Base-by-base conservation (phyloP, 2,888 invertebrate genomes). In the Macrophya annulata region DNA sequence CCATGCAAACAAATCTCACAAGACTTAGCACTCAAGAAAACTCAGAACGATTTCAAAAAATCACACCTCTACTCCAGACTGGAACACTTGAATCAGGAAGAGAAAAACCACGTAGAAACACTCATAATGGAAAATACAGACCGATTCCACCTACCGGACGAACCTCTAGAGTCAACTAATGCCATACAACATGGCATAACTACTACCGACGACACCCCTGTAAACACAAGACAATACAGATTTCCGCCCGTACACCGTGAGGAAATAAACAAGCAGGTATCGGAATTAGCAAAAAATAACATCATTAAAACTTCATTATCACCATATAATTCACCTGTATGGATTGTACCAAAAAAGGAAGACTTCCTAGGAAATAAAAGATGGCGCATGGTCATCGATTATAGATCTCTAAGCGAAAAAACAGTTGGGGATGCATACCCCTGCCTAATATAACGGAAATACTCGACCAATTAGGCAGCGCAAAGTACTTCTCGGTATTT, bases 171-270 rank as follows among this genome's bases (percentile, higher is more conserved):
- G 0, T 31, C 31, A 12, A 68, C 68, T 0, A 68, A 31, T 0
- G 17, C 37, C 0, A 85, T 86, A 59, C 87, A 87, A 76, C 62
- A 85, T 43, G 82, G 62, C 12, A 87, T 87, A 65, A 59, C 17
- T 17, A 59, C n/a, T n/a, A 59, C 59, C 0, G 59, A 59, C 21
- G 21, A 59, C 17, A 59, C 12, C 12, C 59, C 59, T n/a, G 4
- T 59, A 2, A 59, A 59, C 12, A 59, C 59, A 0, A 59, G 59
- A 21, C 59, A 59, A 3, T 59, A 59, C 17, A 59, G 59, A 8
- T 59, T 59, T 1, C 59, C 59, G 1, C 17, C 59, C 0, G 8
- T 59, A 0, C 59, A 59, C 17, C 8, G 12, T 1, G n/a, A 59
- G 0, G 59, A 59, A 59, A 59, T 59, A 17, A 21, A 17, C 17